phyloP scores from a whole-genome alignment of 2,113 vertebrate species.

The Ammodramus savannarum region DNA sequence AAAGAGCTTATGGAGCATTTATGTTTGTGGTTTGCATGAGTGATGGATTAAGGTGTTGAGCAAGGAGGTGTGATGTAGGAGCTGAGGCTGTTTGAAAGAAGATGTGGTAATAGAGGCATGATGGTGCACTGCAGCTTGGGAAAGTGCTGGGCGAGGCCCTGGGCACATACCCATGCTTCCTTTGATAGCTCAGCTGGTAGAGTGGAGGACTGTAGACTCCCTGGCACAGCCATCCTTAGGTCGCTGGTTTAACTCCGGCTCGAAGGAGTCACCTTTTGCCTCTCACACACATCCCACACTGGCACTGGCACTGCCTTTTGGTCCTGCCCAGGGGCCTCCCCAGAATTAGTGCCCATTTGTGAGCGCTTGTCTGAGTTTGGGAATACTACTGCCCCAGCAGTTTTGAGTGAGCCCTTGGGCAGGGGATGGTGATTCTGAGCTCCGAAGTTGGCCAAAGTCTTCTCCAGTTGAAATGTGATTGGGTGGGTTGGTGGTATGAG shows the following conservation, averaged over 20 bases:
- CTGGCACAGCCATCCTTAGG: background rate
- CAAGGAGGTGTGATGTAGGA: no score
- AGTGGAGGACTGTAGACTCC: slow-evolving; percentile 90
- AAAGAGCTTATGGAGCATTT: no score
- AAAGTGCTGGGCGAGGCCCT: no score
- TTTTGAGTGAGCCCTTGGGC: background rate
- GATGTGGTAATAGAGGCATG: no score
- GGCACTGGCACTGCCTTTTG: background rate
- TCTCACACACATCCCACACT: background rate
- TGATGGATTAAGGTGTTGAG: no score
- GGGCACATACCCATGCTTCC: background rate
- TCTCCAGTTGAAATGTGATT: background rate
- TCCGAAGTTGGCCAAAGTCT: background rate
- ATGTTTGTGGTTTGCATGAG: no score
- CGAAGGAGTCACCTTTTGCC: background rate
- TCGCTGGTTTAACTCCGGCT: slow-evolving; percentile 35
- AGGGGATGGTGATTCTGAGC: background rate
- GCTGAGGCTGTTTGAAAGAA: no score
- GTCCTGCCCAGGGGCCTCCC: background rate
- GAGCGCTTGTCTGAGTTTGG: background rate
- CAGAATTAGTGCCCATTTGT: background rate
- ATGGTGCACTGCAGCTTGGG: no score
- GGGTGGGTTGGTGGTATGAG: background rate
- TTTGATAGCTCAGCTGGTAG: slow-evolving; percentile 96
- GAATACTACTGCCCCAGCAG: background rate